A percentile compares a stretch with the other conserved stretches of the same genome.
Evolutionary conservation across 1,140 invertebrate species (phyloP).

Genomic region (Asbolus verrucosus): DNA sequence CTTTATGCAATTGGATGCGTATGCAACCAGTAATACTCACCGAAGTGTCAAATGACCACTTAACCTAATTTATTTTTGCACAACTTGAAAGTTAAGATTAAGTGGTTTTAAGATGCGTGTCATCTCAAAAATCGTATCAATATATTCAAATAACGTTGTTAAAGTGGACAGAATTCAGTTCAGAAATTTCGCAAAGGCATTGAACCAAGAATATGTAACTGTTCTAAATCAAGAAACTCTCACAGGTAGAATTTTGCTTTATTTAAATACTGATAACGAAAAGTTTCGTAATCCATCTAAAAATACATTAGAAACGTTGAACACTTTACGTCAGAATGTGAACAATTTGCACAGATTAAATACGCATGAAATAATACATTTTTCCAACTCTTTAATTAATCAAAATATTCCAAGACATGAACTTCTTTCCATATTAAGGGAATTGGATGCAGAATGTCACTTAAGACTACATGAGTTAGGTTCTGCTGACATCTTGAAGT

Average conservation of each 20-base stretch:
- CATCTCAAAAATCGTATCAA: conserved; percentile 4
- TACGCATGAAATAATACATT: conserved; percentile 27
- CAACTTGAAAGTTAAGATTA: too few relatives aligned
- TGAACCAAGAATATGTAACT: conserved; percentile 50
- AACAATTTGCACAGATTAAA: conserved; percentile 19
- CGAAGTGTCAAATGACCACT: not conserved
- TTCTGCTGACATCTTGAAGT: conserved; percentile 50
- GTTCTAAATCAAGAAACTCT: conserved; percentile 54
- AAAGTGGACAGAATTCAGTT: conserved; percentile 6
- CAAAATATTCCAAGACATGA: conserved; percentile 45
- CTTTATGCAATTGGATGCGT: too few relatives aligned
- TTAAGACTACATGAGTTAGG: conserved; percentile 48
- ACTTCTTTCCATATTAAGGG: conserved; percentile 49
- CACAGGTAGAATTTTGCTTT: conserved; percentile 55
- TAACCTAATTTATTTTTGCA: too few relatives aligned
- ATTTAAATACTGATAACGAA: conserved; percentile 51
- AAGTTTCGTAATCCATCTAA: not conserved
- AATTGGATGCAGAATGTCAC: conserved; percentile 56
- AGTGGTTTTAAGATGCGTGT: conserved; percentile 31
- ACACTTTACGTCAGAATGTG: conserved; percentile 38
- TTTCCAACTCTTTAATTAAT: conserved; percentile 47
- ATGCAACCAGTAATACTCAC: not conserved
- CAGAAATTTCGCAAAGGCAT: conserved; percentile 40
- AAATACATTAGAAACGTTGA: conserved; percentile 17
- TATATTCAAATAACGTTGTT: not conserved